Evolutionary conservation across 2,888 invertebrate genomes (phyloP).

Genomic region (Cantharis flavilabris): DNA sequence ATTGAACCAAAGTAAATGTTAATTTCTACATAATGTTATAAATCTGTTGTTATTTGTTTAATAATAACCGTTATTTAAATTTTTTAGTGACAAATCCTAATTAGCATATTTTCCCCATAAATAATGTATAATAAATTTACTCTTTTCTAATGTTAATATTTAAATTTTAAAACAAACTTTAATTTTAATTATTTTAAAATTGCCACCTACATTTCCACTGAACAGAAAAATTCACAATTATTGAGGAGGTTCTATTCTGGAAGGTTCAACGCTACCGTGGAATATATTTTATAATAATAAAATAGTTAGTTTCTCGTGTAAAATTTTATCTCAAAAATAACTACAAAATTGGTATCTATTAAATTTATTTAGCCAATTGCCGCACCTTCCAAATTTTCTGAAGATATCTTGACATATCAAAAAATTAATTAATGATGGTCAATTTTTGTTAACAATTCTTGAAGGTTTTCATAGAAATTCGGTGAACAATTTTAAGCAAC

Average conservation of each 20-base stretch:
- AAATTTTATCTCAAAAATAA: no score
- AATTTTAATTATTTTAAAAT: not conserved
- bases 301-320: no score
- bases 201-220: not conserved
- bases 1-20: not conserved
- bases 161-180: slow-evolving; percentile 5
- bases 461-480: no score
- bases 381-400: no score
- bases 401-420: no score
- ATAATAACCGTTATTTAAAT: not conserved
- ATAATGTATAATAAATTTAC: not conserved
- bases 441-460: no score
- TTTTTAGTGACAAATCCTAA: not conserved
- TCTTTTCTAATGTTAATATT: not conserved
- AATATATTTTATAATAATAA: not conserved
- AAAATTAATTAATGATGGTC: no score
- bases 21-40: not conserved
- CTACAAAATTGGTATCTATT: no score
- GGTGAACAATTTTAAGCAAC: no score
- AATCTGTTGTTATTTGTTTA: not conserved
- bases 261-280: not conserved
- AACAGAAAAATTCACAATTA: not conserved
- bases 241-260: not conserved
- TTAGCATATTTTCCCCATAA: not conserved
- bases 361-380: no score